Evolutionary conservation across 2,797 vertebrate genomes (phyloP).

Genomic region (Argyrosomus regius): DNA sequence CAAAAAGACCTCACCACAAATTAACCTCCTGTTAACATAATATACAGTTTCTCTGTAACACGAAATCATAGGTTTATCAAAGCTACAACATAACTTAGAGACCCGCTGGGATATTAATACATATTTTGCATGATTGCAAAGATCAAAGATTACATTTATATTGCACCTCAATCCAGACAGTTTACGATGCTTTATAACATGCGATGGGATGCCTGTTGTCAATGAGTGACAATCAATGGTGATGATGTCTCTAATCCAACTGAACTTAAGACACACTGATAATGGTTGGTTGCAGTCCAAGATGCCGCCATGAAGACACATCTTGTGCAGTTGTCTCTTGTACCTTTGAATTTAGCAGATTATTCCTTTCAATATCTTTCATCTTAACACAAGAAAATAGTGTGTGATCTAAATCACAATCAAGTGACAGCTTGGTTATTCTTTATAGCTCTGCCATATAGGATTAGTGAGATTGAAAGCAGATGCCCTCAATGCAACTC

Average conservation of each 20-base stretch:
- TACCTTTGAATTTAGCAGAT: constrained; percentile 11
- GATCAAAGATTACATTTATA: neutral
- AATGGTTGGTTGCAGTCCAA: constrained; percentile 5
- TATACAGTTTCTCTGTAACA: neutral
- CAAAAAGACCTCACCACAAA: neutral
- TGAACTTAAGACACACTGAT: neutral
- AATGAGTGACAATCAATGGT: neutral
- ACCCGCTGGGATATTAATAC: neutral
- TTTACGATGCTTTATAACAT: neutral
- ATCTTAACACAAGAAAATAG: constrained; percentile 29
- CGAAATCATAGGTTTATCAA: neutral
- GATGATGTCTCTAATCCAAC: neutral
- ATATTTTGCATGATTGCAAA: neutral
- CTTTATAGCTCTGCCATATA: constrained; percentile 66
- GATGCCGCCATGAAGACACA: constrained; percentile 1
- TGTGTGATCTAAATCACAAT: constrained; percentile 62
- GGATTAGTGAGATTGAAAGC: constrained; percentile 61
- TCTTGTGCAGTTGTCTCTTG: neutral
- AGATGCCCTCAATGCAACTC: constrained; percentile 62
- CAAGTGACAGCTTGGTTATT: constrained; percentile 50
- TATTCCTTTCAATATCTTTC: constrained; percentile 26
- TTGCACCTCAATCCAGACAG: neutral
- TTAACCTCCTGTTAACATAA: neutral
- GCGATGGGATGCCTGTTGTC: neutral
- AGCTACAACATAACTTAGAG: neutral